These are phyloP conservation scores for Leucophenga varia DNA, from an alignment of 1,140 invertebrate species.

Conservation along the genomic window DNA sequence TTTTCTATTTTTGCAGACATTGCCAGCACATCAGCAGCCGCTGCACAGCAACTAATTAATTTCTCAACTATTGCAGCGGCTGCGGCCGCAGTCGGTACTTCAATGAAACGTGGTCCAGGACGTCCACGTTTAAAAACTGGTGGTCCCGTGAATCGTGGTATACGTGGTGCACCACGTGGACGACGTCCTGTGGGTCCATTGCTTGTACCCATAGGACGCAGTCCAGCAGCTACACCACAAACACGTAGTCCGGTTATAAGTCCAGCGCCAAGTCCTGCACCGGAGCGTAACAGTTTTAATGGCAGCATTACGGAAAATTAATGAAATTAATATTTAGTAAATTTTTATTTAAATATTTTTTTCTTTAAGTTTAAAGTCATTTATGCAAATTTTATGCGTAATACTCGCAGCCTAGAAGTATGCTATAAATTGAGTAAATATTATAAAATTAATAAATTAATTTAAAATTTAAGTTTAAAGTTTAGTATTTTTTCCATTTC, in stretches of 20 bases:
- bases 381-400: too few relatives aligned
- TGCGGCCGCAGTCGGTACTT: constrained; percentile 14
- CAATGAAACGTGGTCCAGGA: constrained; percentile 67
- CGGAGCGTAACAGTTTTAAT: constrained; percentile 2
- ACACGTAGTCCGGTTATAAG: constrained; percentile 47
- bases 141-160: constrained; percentile 63
- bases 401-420: too few relatives aligned
- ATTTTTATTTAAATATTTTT: background rate
- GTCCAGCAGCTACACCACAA: constrained; percentile 48
- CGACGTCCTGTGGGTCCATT: constrained; percentile 63
- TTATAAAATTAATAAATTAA: too few relatives aligned
- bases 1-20: constrained; percentile 16
- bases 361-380: too few relatives aligned
- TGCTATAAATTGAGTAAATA: too few relatives aligned
- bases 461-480: too few relatives aligned
- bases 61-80: constrained; percentile 12
- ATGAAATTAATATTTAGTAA: background rate
- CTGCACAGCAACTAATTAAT: too few relatives aligned
- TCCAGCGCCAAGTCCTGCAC: constrained; percentile 36
- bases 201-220: constrained; percentile 62
- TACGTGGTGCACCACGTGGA: constrained; percentile 59
- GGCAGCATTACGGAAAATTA: background rate
- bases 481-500: too few relatives aligned
- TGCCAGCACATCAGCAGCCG: background rate
- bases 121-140: constrained; percentile 69